Conservation (phyloP, 2,113 vertebrate species). For the Mellivora capensis region DNA sequence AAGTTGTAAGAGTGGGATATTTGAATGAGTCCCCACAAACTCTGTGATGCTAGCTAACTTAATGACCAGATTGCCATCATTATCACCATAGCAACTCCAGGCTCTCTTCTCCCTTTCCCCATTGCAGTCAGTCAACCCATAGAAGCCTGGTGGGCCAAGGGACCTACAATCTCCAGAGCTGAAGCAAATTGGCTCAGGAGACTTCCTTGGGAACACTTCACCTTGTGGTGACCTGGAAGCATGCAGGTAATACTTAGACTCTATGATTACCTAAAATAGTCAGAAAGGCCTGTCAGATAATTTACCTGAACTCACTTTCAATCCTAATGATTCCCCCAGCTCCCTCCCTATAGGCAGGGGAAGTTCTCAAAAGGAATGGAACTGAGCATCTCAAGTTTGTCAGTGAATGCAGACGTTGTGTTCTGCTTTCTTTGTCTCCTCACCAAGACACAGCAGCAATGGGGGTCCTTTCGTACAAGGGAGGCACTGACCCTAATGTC, state of each 20-base stretch:
- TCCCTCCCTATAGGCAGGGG: not conserved
- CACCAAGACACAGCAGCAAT: not conserved
- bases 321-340: not conserved
- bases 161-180: not conserved
- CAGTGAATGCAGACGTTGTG: accelerated
- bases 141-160: not conserved
- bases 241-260: not conserved
- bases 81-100: not conserved
- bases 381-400: no score
- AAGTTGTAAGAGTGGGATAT: not conserved
- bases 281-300: not conserved
- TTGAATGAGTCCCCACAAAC: not conserved
- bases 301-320: not conserved
- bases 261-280: not conserved
- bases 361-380: not conserved
- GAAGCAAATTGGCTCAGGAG: not conserved
- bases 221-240: not conserved
- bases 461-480: accelerated
- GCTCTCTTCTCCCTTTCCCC: not conserved
- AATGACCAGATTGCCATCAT: not conserved
- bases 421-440: not conserved
- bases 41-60: not conserved
- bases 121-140: not conserved
- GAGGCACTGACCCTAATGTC: not conserved
- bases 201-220: not conserved